Evolutionary conservation across 2,888 invertebrate species (phyloP).

Genomic region (Pharmacophagus antenor): DNA sequence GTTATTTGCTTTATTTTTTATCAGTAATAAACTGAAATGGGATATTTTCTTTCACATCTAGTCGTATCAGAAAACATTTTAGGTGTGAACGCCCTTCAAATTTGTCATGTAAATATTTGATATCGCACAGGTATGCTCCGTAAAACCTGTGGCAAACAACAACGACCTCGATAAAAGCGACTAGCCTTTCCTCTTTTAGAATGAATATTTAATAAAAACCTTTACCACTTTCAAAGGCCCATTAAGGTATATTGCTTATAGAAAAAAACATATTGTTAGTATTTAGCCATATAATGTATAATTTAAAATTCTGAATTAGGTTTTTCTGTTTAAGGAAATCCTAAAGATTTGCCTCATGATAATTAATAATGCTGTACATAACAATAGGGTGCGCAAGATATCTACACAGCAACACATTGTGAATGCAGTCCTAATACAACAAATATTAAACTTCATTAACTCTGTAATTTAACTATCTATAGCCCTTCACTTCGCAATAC

Average conservation of each 20-base stretch:
- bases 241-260: neutral
- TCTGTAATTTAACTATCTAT: too few species aligned
- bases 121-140: conserved; percentile 14
- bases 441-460: too few species aligned
- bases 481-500: too few species aligned
- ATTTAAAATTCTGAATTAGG: too few species aligned
- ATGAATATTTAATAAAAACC: conserved; percentile 5
- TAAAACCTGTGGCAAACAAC: conserved; percentile 25
- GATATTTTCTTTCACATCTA: neutral
- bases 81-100: conserved; percentile 25
- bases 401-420: too few species aligned
- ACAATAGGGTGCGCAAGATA: too few species aligned
- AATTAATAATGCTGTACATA: too few species aligned
- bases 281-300: too few species aligned
- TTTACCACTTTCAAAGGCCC: conserved; percentile 1
- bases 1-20: neutral
- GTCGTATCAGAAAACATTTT: conserved; percentile 10
- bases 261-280: neutral
- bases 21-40: neutral
- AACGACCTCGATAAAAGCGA: conserved; percentile 13
- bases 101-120: conserved; percentile 30
- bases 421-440: too few species aligned
- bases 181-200: neutral
- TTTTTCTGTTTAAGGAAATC: too few species aligned
- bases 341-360: too few species aligned